These are phyloP conservation scores for Aplodontia rufa DNA, from an alignment of 2,113 vertebrate species.

Conservation along the genomic window DNA sequence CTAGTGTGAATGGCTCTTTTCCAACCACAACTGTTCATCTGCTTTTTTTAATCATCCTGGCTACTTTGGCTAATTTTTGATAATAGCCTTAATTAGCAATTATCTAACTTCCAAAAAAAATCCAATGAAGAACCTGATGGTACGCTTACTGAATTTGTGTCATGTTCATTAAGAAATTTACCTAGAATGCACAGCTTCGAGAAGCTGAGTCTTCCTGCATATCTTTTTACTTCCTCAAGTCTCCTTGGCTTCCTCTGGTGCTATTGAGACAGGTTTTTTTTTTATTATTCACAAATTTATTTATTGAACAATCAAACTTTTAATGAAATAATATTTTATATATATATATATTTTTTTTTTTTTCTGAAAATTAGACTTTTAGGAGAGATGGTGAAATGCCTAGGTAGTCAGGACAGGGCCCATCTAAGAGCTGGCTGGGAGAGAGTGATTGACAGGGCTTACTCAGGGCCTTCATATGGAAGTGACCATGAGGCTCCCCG, in stretches of 20 bases:
- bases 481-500: no score
- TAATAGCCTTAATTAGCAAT: background rate
- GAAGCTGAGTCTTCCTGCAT: background rate
- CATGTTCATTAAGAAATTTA: background rate
- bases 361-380: no score
- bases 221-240: background rate
- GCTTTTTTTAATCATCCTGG: background rate
- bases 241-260: background rate
- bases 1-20: background rate
- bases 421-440: no score
- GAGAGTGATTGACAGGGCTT: no score
- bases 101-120: background rate
- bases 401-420: no score
- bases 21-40: background rate
- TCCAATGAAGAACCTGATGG: background rate
- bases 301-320: no score
- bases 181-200: background rate
- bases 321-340: no score
- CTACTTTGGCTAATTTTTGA: background rate
- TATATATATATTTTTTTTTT: no score
- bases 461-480: no score
- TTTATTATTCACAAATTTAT: no score
- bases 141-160: background rate
- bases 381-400: no score
- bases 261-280: no score